These are phyloP conservation scores for Acholoe squamosa DNA, from an alignment of 2,888 invertebrate genomes.

Conservation along the genomic window DNA sequence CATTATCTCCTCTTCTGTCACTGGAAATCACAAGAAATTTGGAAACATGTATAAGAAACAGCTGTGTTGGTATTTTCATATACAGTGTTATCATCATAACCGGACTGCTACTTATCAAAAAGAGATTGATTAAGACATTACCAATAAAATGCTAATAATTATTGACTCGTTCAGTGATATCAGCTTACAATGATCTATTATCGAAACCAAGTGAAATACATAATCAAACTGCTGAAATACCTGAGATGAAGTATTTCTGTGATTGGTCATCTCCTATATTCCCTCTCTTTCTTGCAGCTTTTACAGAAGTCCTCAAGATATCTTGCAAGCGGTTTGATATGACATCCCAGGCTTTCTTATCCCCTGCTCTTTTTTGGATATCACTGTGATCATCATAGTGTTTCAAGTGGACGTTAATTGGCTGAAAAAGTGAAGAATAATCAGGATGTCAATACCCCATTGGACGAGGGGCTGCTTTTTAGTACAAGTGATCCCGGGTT, in stretches of 20 bases:
- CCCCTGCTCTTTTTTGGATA: background rate
- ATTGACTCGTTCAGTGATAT: too few species aligned
- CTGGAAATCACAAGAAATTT: conserved; percentile 52
- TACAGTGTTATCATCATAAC: too few species aligned
- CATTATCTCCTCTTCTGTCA: conserved; percentile 68
- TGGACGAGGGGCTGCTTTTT: too few species aligned
- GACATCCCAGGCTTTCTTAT: conserved; percentile 63
- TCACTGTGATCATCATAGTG: conserved; percentile 28
- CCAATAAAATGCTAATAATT: too few species aligned
- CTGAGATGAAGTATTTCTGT: conserved; percentile 65
- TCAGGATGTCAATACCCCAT: too few species aligned
- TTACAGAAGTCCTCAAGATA: conserved; percentile 53
- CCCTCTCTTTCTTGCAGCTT: conserved; percentile 33
- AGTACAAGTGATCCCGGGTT: too few species aligned
- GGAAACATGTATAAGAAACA: too few species aligned
- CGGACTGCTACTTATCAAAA: too few species aligned
- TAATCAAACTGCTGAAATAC: conserved; percentile 47
- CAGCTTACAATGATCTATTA: too few species aligned
- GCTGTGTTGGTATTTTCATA: too few species aligned
- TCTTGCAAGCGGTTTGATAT: conserved; percentile 58
- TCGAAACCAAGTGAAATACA: too few species aligned
- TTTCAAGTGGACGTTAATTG: conserved; percentile 52
- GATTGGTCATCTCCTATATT: conserved; percentile 14
- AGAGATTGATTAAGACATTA: too few species aligned
- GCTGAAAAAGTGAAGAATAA: conserved; percentile 9